Evolutionary conservation across 2,113 vertebrate species (phyloP).

Genomic region (Carlito syrichta): DNA sequence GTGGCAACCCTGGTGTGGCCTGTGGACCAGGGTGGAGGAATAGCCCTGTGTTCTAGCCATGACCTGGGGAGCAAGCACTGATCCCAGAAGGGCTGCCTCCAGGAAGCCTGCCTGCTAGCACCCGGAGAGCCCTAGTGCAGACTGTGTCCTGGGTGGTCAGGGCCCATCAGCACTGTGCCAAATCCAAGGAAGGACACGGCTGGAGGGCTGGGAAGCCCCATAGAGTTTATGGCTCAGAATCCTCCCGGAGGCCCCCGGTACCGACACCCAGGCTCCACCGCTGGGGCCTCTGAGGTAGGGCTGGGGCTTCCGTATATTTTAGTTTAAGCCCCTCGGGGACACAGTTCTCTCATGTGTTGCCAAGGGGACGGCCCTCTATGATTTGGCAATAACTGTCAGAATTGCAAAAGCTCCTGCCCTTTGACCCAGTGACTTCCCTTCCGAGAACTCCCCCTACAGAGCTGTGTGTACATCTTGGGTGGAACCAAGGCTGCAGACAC

Average conservation of each 20-base stretch:
- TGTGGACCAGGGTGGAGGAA: too few species aligned
- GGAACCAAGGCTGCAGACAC: neutral
- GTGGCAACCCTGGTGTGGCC: neutral
- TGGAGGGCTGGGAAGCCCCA: neutral
- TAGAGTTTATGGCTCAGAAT: neutral
- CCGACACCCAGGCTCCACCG: neutral
- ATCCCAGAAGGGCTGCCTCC: fast-evolving
- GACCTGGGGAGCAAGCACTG: neutral
- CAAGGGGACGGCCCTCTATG: neutral
- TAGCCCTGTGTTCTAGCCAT: neutral
- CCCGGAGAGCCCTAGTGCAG: neutral
- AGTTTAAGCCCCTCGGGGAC: neutral
- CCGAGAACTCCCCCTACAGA: neutral
- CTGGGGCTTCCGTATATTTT: neutral
- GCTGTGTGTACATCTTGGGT: fast-evolving
- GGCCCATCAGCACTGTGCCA: neutral
- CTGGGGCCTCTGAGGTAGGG: neutral
- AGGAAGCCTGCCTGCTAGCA: neutral
- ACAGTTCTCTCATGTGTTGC: neutral
- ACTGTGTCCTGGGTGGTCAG: neutral
- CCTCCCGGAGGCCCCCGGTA: neutral
- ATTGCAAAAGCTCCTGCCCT: neutral
- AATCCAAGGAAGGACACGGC: neutral
- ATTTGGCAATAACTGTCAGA: neutral
- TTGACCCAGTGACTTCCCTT: neutral